Evolutionary conservation across 2,113 vertebrate genomes (phyloP), one percentile per base, ranked within the genome.

Genomic region (Psittacara wagleri): DNA sequence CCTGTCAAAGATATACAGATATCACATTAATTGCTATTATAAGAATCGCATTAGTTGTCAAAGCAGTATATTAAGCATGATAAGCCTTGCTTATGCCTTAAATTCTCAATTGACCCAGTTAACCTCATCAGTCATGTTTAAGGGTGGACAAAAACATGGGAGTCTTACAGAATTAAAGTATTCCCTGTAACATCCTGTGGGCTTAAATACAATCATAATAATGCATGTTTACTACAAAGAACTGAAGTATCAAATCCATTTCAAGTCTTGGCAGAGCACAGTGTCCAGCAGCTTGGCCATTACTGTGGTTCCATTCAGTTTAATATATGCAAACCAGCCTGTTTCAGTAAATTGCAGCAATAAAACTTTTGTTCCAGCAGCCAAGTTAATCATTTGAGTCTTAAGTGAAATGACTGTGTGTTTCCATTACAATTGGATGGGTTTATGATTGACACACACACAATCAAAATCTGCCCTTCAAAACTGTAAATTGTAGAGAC

Each of bases 261-360:
- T 81, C 19, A 73, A 64, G 64, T 80, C 81, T 90, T 96, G 94
- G 95, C 94, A 93, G 82, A 86, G 83, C 78, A 27, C 69, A 37
- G 27, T 75, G 93, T 97, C 92, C 90, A 96, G 97, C 96, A 97
- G 96, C 96, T 94, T 70, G 77, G 92, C 92, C 88, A 91, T 97
- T 95, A 96, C 95, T 96, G 94, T 96, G 77, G 95, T 92, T 93
- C 92, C 48, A n/a, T 93, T 94, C 86, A 85, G 66, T 28, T 85
- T 96, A 91, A 92, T 95, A 90, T 88, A 95, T 91, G 95, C 96
- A 98, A 97, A 96, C 67, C 80, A 96, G 97, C 95, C 97, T 97
- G 94, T 93, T 96, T 82, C 96, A 92, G 92, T 98, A 97, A 97
- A 98, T 96, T 96, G 94, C 88, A 82, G 95, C 97, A 91, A 88